These are phyloP conservation scores for Dermochelys coriacea DNA, from an alignment of 2,797 vertebrate species.

Conservation along the genomic window DNA sequence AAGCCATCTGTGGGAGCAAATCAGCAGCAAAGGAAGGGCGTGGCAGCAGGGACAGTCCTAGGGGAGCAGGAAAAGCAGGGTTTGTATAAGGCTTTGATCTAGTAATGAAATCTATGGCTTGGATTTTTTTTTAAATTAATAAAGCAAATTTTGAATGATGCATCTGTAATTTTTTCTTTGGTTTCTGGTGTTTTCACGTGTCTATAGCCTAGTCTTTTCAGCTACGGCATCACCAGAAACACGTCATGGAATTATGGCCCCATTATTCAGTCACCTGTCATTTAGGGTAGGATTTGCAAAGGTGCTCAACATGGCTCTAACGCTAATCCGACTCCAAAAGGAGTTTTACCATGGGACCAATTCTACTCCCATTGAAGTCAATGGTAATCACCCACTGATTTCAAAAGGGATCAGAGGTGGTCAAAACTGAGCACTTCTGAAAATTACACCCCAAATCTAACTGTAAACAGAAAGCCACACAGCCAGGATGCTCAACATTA, in stretches of 20 bases:
- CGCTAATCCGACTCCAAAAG: not conserved
- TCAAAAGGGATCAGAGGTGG: not conserved
- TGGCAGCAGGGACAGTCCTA: not conserved
- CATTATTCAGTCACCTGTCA: not conserved
- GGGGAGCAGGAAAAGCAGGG: not conserved
- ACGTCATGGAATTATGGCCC: not conserved
- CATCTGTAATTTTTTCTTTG: not conserved
- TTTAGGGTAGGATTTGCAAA: not conserved
- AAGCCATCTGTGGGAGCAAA: not conserved
- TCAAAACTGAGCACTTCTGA: not conserved
- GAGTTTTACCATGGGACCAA: slow-evolving; percentile 9
- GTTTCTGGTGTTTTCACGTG: not conserved
- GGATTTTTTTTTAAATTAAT: not conserved
- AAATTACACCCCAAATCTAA: not conserved
- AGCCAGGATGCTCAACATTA: not conserved
- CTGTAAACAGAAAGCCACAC: not conserved
- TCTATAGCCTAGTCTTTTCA: not conserved
- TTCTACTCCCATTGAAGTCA: not conserved
- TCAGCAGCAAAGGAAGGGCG: not conserved
- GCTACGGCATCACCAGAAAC: not conserved
- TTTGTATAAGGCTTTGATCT: not conserved
- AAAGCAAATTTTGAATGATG: not conserved
- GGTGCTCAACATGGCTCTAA: not conserved
- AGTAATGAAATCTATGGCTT: not conserved
- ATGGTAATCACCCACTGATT: not conserved